phyloP scores from a whole-genome alignment of 2,888 invertebrate genomes.

The Cacoxenus indagator region DNA sequence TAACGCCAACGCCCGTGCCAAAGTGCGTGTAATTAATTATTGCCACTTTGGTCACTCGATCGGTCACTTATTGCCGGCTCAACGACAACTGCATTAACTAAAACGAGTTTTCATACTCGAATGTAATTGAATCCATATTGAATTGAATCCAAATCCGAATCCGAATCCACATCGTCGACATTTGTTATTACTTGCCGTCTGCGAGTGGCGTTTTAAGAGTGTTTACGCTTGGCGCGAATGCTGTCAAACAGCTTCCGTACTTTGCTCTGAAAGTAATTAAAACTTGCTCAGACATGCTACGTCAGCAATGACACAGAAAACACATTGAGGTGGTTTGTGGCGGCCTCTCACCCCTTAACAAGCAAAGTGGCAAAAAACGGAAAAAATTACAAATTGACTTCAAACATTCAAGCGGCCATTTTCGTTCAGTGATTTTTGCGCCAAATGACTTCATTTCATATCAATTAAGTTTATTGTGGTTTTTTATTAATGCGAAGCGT shows the following conservation, averaged over 20 bases:
- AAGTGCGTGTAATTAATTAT: conserved; percentile 53
- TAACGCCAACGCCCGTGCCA: conserved; percentile 21
- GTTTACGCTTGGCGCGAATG: conserved; percentile 37
- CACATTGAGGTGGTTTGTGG: not conserved
- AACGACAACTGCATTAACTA: conserved; percentile 3
- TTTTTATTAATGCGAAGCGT: conserved; percentile 44
- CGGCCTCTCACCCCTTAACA: no score
- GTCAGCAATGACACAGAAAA: not conserved
- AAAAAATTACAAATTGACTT: conserved; percentile 57
- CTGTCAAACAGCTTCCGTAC: conserved; percentile 59
- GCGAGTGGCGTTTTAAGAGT: conserved; percentile 37
- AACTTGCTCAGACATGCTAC: not conserved
- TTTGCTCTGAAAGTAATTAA: conserved; percentile 23
- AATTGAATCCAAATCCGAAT: no score
- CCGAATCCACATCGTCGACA: conserved; percentile 1
- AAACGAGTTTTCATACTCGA: conserved; percentile 9
- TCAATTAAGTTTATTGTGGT: conserved; percentile 67
- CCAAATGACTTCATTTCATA: conserved; percentile 70
- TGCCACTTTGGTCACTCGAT: conserved; percentile 9
- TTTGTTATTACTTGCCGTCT: conserved; percentile 36
- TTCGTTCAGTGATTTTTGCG: conserved; percentile 51
- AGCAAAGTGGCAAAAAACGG: not conserved
- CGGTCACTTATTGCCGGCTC: not conserved
- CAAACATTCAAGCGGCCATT: conserved; percentile 55
- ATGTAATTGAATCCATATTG: not conserved